phyloP scores from a whole-genome alignment of 2,113 vertebrate genomes.

The Pao palembangensis region DNA sequence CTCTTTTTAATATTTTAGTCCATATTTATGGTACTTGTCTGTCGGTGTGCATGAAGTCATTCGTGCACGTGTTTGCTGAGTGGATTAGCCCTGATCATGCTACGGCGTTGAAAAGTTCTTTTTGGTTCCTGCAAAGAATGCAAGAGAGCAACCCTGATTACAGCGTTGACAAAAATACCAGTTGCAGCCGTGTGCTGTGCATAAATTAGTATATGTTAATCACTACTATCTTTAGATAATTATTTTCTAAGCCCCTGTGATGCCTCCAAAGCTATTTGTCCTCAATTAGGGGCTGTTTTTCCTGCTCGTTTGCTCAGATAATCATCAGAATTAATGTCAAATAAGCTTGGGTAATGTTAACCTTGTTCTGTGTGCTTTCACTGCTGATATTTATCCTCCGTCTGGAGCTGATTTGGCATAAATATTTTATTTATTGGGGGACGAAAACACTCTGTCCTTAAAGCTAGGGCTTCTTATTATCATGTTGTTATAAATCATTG shows the following conservation, averaged over 20 bases:
- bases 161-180: conserved; percentile 9
- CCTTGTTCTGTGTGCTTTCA: conserved; percentile 35
- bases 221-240: conserved; percentile 38
- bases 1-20: too few relatives aligned
- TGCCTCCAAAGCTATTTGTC: conserved; percentile 57
- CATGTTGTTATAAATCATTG: too few relatives aligned
- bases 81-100: neutral
- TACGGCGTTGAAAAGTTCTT: neutral
- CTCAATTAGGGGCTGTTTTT: conserved; percentile 50
- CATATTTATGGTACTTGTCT: too few relatives aligned
- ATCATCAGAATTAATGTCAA: conserved; percentile 46
- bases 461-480: too few relatives aligned
- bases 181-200: conserved; percentile 20
- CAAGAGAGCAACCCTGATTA: conserved; percentile 23
- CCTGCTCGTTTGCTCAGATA: conserved; percentile 48
- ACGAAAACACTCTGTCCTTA: neutral
- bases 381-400: conserved; percentile 40
- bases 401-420: conserved; percentile 23
- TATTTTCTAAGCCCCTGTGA: conserved; percentile 36
- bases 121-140: conserved; percentile 1
- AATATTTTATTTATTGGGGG: conserved; percentile 21
- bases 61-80: too few relatives aligned
- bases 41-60: too few relatives aligned
- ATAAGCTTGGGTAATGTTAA: conserved; percentile 31
- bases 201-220: conserved; percentile 49